Conservation (phyloP, 2,888 invertebrate species). For the Polyommatus iphigenia region DNA sequence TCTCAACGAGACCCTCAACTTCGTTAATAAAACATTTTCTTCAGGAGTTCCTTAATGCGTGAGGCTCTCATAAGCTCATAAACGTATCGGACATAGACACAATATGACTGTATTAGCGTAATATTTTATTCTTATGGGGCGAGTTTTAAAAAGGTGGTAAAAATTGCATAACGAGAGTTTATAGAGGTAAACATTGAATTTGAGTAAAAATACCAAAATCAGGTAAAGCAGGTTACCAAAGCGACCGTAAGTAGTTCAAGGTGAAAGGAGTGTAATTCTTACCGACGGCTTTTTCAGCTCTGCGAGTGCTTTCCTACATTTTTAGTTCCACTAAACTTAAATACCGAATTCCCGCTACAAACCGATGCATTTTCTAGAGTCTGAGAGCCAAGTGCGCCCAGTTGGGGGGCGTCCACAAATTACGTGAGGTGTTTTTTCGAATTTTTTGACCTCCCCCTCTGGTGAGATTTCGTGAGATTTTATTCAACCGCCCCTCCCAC, state of each 20-base stretch:
- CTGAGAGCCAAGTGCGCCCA: background rate
- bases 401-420: no score
- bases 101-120: no score
- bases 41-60: background rate
- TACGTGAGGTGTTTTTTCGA: no score
- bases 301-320: background rate
- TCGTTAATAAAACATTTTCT: background rate
- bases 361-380: background rate
- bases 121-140: no score
- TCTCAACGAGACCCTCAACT: background rate
- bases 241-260: constrained; percentile 3
- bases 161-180: background rate
- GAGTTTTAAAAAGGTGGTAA: no score
- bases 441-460: no score
- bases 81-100: no score
- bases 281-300: background rate
- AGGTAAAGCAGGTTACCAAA: background rate
- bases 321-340: background rate
- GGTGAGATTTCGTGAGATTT: no score
- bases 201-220: background rate
- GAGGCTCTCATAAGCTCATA: background rate
- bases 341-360: background rate
- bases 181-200: background rate
- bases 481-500: no score
- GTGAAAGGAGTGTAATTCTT: background rate